phyloP scores from a whole-genome alignment of 2,113 vertebrate species.

The Eira barbara region DNA sequence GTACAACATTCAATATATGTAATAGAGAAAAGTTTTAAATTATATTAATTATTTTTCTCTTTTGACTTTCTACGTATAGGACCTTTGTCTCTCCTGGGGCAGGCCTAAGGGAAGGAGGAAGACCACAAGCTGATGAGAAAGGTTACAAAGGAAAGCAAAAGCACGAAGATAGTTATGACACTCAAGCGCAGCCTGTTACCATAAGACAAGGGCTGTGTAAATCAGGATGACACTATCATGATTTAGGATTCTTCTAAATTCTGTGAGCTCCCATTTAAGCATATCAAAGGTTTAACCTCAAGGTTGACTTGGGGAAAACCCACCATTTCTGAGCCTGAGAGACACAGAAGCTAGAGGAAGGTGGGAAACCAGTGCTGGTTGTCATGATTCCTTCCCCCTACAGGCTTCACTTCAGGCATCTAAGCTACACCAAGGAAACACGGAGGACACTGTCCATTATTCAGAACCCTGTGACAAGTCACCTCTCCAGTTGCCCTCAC shows the following conservation, averaged over 20 bases:
- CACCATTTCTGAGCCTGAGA: not conserved
- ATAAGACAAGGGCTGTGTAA: not conserved
- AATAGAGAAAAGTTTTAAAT: not conserved
- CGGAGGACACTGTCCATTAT: no score
- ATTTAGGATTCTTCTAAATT: not conserved
- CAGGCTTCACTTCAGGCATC: not conserved
- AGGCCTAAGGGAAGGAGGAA: not conserved
- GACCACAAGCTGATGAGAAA: not conserved
- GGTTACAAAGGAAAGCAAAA: not conserved
- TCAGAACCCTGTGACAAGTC: not conserved
- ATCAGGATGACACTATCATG: not conserved
- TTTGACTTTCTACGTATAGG: not conserved
- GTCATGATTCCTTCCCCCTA: no score
- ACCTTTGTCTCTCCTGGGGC: not conserved
- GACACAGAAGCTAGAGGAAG: not conserved
- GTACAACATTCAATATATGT: not conserved
- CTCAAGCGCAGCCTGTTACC: not conserved
- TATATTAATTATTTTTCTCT: not conserved
- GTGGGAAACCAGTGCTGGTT: not conserved
- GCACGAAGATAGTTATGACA: not conserved
- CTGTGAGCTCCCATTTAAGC: not conserved
- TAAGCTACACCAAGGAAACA: not conserved
- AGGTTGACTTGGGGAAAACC: not conserved
- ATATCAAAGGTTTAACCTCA: not conserved
- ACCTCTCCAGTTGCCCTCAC: not conserved